Base-by-base conservation (phyloP, 2,113 vertebrate genomes). In the Lontra canadensis region DNA sequence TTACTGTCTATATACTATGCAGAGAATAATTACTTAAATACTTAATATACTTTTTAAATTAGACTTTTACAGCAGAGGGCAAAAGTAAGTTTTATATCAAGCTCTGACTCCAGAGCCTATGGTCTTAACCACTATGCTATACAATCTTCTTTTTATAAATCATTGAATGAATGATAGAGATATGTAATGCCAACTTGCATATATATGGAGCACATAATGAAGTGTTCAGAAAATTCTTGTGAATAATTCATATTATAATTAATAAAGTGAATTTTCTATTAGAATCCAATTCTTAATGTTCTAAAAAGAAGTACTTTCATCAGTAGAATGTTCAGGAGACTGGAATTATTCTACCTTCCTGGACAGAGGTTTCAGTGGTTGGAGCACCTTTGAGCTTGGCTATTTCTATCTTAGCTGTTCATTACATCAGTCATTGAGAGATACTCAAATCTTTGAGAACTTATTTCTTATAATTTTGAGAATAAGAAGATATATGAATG, bases 381-480 rank as follows among this genome's bases (percentile, higher is more conserved):
- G 18, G 39, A 88, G 4, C 21, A 92, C 55, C 44, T 85, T 84
- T 25, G 61, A 93, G 4, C 8, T 73, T 21, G 44, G 14, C 18
- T 39, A 4, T 88, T 85, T 92, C 34, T 95, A 59, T 63, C 92
- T 91, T 76, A 92, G 20, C n/a, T 97, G 55, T 88, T 98, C 84
- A 97, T 98, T 97, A 85, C 96, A 98, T 97, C 93, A 94, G 89
- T 98, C 98, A 97, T 97, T 93, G 74, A 59, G 88, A 98, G 94
- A 96, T 93, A 85, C 52, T 95, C n/a, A 57, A 96, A 87, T 55
- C 80, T 98, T 97, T 84, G 95, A 98, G 98, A 97, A 83, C 97
- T 98, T 95, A 91, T 98, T 98, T 98, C 96, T 96, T 98, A 74
- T 94, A 97, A 87, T 95, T 98, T 59, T 90, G 93, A 98, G 97